phyloP scores from a whole-genome alignment of 2,888 invertebrate species.

The Hymenopus coronatus region DNA sequence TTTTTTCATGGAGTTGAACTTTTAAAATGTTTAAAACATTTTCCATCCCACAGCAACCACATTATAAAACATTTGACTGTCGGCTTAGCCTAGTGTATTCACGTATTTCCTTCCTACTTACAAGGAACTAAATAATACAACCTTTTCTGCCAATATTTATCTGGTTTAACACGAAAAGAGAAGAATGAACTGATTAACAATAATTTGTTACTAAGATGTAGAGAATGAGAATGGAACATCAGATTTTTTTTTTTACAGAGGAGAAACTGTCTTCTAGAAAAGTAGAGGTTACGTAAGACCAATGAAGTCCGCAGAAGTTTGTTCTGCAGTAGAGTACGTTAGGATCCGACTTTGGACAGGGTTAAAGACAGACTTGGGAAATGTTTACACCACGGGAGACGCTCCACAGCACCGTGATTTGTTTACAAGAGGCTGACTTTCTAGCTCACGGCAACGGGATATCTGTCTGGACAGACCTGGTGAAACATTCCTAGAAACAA shows the following conservation, averaged over 20 bases:
- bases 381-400: conserved; percentile 2
- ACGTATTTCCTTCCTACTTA: too few species aligned
- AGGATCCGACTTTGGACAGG: not conserved
- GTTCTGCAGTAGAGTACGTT: not conserved
- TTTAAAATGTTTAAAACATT: too few species aligned
- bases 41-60: too few species aligned
- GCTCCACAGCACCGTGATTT: not conserved
- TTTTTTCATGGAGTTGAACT: too few species aligned
- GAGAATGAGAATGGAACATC: too few species aligned
- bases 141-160: too few species aligned
- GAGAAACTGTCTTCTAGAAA: not conserved
- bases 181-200: too few species aligned
- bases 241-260: not conserved
- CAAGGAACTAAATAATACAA: too few species aligned
- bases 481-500: not conserved
- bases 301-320: not conserved
- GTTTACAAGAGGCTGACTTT: not conserved
- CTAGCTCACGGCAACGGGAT: not conserved
- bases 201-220: too few species aligned
- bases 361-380: not conserved
- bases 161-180: too few species aligned
- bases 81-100: too few species aligned
- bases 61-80: too few species aligned
- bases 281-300: not conserved
- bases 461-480: not conserved